Conservation (phyloP, 2,113 vertebrate genomes). For the human region DNA sequence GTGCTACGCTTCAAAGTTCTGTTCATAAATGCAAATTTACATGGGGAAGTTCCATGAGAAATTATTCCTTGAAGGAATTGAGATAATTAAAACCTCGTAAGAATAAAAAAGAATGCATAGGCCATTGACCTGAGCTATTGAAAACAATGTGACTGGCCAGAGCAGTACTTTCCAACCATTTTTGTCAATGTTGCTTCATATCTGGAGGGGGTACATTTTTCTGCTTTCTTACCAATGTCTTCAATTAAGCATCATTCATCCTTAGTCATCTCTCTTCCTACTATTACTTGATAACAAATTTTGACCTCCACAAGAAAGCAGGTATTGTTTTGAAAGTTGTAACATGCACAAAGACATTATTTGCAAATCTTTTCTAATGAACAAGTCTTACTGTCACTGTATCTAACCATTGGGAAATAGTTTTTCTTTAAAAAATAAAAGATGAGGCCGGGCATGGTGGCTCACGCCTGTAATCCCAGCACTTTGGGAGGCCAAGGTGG, state of each 20-base stretch:
- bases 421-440: slow-evolving; percentile 6
- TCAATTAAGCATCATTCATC: not conserved
- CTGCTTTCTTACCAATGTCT: not conserved
- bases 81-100: not conserved
- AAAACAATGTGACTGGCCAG: not conserved
- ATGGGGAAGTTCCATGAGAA: not conserved
- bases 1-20: not conserved
- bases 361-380: not conserved
- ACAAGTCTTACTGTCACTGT: not conserved
- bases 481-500: too few relatives aligned
- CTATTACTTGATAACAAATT: not conserved
- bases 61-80: not conserved
- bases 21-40: not conserved
- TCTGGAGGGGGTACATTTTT: not conserved
- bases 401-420: not conserved
- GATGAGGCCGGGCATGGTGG: too few relatives aligned
- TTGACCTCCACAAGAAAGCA: not conserved
- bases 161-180: not conserved
- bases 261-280: not conserved
- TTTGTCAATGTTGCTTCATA: not conserved
- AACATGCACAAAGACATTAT: not conserved
- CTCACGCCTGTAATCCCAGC: too few relatives aligned
- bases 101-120: not conserved
- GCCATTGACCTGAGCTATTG: not conserved
- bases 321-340: not conserved